Evolutionary conservation across 2,113 vertebrate genomes (phyloP).

Genomic region (Lepidothrix coronata): DNA sequence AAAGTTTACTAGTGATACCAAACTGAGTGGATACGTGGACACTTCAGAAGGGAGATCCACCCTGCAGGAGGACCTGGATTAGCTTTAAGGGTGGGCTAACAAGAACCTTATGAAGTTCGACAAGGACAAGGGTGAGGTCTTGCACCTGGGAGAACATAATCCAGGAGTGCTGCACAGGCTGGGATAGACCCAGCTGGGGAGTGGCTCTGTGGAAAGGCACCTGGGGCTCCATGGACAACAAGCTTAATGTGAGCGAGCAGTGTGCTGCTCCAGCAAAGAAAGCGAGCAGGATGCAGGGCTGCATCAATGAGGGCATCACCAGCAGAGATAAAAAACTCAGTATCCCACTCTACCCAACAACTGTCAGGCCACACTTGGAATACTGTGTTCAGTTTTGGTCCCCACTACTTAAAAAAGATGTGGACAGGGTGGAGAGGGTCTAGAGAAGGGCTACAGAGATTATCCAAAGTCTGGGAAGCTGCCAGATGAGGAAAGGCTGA

Average conservation of each 20-base stretch:
- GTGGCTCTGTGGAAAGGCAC: background rate
- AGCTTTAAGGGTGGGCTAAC: background rate
- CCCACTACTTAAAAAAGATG: background rate
- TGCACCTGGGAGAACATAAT: background rate
- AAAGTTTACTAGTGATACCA: background rate
- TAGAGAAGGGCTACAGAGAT: background rate
- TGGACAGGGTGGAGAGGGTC: background rate
- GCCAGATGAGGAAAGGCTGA: background rate
- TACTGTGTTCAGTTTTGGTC: background rate
- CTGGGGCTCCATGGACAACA: background rate
- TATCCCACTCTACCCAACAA: background rate
- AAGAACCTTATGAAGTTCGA: background rate
- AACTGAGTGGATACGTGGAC: background rate
- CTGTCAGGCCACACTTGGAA: background rate
- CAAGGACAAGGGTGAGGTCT: background rate
- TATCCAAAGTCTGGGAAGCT: background rate
- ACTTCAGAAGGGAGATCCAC: background rate
- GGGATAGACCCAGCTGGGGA: background rate
- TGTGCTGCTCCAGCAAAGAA: background rate
- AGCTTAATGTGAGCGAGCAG: fast-evolving
- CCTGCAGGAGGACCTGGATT: background rate
- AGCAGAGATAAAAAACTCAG: background rate
- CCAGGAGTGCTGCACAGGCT: background rate
- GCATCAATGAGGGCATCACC: background rate
- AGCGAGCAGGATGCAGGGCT: background rate